Base-by-base conservation (phyloP, 2,797 vertebrate genomes). In the Sebastes ruberrimus region DNA sequence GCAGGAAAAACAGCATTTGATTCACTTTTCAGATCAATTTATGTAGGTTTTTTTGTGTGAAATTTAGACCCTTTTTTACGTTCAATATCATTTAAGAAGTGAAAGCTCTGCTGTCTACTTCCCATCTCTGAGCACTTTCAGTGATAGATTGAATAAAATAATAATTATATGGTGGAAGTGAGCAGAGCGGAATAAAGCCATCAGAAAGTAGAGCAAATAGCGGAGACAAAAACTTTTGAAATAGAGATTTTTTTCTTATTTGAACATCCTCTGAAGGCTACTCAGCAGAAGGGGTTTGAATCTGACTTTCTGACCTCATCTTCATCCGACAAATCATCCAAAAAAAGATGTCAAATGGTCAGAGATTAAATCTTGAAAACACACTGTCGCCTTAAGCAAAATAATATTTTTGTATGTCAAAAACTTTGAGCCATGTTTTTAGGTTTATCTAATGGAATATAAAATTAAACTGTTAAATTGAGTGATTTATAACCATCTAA, bases 81-180 rank as follows among this genome's bases (percentile, higher is more conserved):
- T 81, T 90, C 59, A 71, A 69, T 85, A 88, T 65, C 67, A 69
- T 82, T 85, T 75, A 71, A 49, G 67, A 55, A 76, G 73, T 63
- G 59, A 87, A 82, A 80, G 74, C 71, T 62, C 27, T 49, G 62
- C 71, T 65, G 80, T 81, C 75, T 65, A 7, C 76, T 74, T 78
- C 67, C 74, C 13, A 67, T 67, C 52, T 74, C 60, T 72, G 64
- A 81, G 71, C 33, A 74, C 75, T 82, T 82, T 80, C 49, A 74
- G 52, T 9, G 35, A 75, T 28, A 49, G 66, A 85, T 63, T 71
- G 20, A 74, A 82, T 22, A 71, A 80, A 86, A 86, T 66, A 66
- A 77, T 30, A 66, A 82, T 74, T 74, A 4, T 25, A 3, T 38
- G 38, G 27, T 13, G 70, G 53, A 68, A 77, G 53, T 71, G 70